Base-by-base conservation (phyloP, 2,797 vertebrate species). In the Gadopsis bispinosus region DNA sequence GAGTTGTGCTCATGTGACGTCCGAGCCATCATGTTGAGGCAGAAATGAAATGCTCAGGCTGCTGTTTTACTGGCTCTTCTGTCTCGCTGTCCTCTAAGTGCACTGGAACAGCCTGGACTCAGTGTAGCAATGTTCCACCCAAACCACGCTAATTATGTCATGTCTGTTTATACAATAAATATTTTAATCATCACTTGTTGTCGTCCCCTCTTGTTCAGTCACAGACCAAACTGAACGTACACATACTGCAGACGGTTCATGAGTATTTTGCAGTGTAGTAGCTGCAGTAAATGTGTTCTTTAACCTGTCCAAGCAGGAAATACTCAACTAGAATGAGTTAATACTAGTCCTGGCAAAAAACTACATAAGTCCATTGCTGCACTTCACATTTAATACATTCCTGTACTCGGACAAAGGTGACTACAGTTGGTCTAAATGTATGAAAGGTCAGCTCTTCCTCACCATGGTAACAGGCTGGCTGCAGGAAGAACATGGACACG, bases 101-200 rank as follows among this genome's bases (percentile, higher is more conserved):
- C 53, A 45, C 73, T 85, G 59, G 26, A 73, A 14, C 73, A 47
- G 22, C 62, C 61, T 86, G 58, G 31, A 74, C 73, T 11, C 13
- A 66, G 14, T 80, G 35, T 51, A n/a, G 54, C 61, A 64, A 22
- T 67, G 33, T 61, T 70, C 80, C 76, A 75, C 45, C 65, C 50
- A 47, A 81, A 73, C 54, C 29, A 65, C 73, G 54, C 33, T 62
- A 22, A 73, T 64, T 73, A 56, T 87, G 70, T 87, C n/a, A 55
- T 62, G 47, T 80, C 39, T 84, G n/a, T 70, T 85, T 77, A 87
- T 83, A 80, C 73, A 93, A 92, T 93, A 93, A 92, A 94, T 92
- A 86, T 89, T 91, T 66, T 87, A 84, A 76, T 66, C 35, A 3
- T 60, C n/a, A 43, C 13, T 48, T 22, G 13, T 62, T 26, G 7